These are phyloP conservation scores for Notolabrus celidotus DNA, from an alignment of 2,797 vertebrate species.

Conservation along the genomic window DNA sequence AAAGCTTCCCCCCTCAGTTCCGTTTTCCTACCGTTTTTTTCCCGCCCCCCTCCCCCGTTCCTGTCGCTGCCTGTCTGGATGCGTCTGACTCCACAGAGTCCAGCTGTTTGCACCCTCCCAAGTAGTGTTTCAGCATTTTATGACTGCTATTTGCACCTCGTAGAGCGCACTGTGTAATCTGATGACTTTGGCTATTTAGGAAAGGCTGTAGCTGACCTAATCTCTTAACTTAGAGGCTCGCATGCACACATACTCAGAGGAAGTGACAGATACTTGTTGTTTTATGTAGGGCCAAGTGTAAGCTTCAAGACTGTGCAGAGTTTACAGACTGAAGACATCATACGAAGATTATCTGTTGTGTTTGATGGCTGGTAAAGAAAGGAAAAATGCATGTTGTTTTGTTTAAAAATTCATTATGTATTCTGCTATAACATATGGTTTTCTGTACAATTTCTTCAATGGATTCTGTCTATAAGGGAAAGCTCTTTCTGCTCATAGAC, in stretches of 20 bases:
- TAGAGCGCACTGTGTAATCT: conserved; percentile 82
- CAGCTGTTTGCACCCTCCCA: conserved; percentile 87
- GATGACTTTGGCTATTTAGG: conserved; percentile 82
- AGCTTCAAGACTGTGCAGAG: conserved; percentile 13
- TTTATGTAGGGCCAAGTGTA: conserved; percentile 9
- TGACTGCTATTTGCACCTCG: conserved; percentile 85
- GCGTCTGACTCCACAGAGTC: conserved; percentile 79
- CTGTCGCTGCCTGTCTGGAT: conserved; percentile 81
- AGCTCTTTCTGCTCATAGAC: neutral
- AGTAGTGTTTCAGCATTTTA: conserved; percentile 85
- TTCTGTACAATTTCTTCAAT: conserved; percentile 2
- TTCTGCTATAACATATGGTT: neutral
- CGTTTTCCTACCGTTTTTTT: conserved; percentile 55
- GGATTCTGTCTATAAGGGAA: conserved; percentile 7
- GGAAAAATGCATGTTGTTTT: conserved; percentile 26
- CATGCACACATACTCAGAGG: conserved; percentile 23
- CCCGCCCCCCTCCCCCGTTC: conserved; percentile 51
- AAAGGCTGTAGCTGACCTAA: conserved; percentile 72
- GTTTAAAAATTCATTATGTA: conserved; percentile 21
- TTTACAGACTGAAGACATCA: conserved; percentile 32
- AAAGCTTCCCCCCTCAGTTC: conserved; percentile 62
- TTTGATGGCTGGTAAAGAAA: conserved; percentile 9
- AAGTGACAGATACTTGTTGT: conserved; percentile 33
- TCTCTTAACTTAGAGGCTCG: conserved; percentile 62
- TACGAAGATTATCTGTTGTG: conserved; percentile 17